Evolutionary conservation across 1,140 invertebrate species (phyloP), one percentile per base, ranked within the genome.

Genomic region (Gryon sp.): DNA sequence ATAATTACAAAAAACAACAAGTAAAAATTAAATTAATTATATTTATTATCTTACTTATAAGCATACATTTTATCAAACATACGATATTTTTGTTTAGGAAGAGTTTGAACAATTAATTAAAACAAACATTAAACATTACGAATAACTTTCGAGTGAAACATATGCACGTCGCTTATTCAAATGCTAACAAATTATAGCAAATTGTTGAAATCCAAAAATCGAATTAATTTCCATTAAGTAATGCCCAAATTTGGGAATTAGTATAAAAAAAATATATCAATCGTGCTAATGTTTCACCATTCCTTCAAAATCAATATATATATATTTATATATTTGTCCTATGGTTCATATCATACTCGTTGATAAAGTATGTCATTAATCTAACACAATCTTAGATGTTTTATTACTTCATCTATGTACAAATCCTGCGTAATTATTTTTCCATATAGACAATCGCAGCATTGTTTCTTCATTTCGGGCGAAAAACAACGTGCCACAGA

Each of bases 31-130:
- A 63, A 63, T 63, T 63, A 63, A 28, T 52, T 63, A 32, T 52
- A 63, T 63, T 63, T 63, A 63, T 63, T 63, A 62, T 18, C 18
- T 52, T 41, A 52, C 36, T 63, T 52, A 52, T 63, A 52, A 63
- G 59, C 59, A 63, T 63, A 63, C 46, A 52, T 52, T 30, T 63
- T 63, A 63, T 63, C 59, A 63, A 63, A 63, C 46, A 52, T 63
- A 36, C 43, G 14, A 5, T 62, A 20, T 24, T 41, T 63, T 52
- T 50, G 9, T 36, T 32, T 40, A 50, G 59, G 46, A 63, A 63
- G 59, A 63, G n/a, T 63, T 52, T 9, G 26, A 62, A 45, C 57
- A 22, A 40, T 30, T 34, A 45, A 34, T 60, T 60, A 46, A 60
- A 46, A 60, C 41, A 46, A 59, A 22, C 38, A 59, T 34, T 59